phyloP scores from a whole-genome alignment of 1,140 invertebrate genomes.

The Fopius arisanus region DNA sequence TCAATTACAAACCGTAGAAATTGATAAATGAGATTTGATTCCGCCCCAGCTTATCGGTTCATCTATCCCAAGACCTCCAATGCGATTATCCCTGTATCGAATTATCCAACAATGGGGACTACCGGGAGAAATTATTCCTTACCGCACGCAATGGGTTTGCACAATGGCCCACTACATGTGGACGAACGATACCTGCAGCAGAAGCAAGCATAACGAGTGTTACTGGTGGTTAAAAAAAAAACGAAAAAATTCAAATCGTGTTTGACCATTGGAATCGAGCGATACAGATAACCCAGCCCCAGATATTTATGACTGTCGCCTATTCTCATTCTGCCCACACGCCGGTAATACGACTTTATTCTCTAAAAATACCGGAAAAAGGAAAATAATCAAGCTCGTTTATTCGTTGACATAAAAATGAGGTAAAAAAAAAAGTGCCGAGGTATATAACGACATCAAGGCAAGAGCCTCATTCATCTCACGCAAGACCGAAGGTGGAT shows the following conservation, averaged over 20 bases:
- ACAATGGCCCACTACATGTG: background rate
- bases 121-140: background rate
- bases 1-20: background rate
- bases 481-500: conserved; percentile 18
- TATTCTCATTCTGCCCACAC: conserved; percentile 9
- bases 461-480: conserved; percentile 28
- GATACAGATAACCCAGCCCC: background rate
- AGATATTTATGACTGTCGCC: conserved; percentile 1
- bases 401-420: background rate
- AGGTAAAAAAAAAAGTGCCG: background rate
- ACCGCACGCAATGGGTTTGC: background rate
- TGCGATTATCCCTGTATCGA: background rate
- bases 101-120: background rate
- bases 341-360: conserved; percentile 3
- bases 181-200: background rate
- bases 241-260: background rate
- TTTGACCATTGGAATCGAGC: background rate
- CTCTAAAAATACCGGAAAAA: background rate
- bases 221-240: background rate
- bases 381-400: conserved; percentile 3
- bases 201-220: no score
- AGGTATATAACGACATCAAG: conserved; percentile 16
- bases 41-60: background rate
- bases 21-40: background rate
- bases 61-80: background rate